A percentile compares a stretch with the other conserved stretches of the same genome.
These are phyloP conservation scores for Borostomias antarcticus DNA, from an alignment of 2,797 vertebrate genomes.

Conservation along the genomic window DNA sequence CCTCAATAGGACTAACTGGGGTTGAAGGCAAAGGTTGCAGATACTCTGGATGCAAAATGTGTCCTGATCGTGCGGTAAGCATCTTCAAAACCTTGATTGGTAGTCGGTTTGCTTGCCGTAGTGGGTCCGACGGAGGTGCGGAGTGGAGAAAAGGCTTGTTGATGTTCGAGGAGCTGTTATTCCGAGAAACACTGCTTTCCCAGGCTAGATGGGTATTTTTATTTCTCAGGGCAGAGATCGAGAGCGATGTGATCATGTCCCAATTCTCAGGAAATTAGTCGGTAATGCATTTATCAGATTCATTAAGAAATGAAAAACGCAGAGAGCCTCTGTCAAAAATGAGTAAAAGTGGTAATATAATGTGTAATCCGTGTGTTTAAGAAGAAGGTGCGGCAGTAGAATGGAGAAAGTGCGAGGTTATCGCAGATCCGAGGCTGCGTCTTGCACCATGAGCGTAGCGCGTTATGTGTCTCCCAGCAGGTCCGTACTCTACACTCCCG, in stretches of 20 bases:
- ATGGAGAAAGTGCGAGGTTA: slow-evolving; percentile 71
- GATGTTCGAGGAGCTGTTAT: slow-evolving; percentile 81
- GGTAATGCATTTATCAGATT: slow-evolving; percentile 72
- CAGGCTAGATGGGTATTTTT: slow-evolving; percentile 80
- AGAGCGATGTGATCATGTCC: slow-evolving; percentile 99
- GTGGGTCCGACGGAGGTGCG: slow-evolving; percentile 90
- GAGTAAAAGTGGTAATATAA: slow-evolving; percentile 57
- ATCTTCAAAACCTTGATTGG: slow-evolving; percentile 98
- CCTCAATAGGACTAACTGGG: slow-evolving; percentile 97
- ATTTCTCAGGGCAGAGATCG: slow-evolving; percentile 90
- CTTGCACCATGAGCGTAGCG: slow-evolving; percentile 81
- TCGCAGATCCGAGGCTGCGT: slow-evolving; percentile 75
- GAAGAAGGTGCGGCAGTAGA: slow-evolving; percentile 66
- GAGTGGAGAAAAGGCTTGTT: slow-evolving; percentile 90
- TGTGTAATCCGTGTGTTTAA: slow-evolving; percentile 77
- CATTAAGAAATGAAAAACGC: slow-evolving; percentile 65
- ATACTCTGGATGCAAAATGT: slow-evolving; percentile 98
- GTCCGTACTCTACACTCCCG: slow-evolving; percentile 89
- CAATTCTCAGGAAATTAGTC: slow-evolving; percentile 80
- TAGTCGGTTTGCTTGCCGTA: slow-evolving; percentile 94
- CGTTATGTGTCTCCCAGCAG: slow-evolving; percentile 71
- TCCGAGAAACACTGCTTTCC: slow-evolving; percentile 88
- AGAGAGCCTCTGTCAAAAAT: slow-evolving; percentile 46
- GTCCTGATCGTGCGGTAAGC: slow-evolving; percentile 96
- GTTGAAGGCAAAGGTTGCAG: slow-evolving; percentile 96